Percentiles rank a stretch among this genome's conserved stretches.
These are phyloP conservation scores for Drosophila rufa DNA, from an alignment of 1,140 invertebrate genomes.

Conservation along the genomic window DNA sequence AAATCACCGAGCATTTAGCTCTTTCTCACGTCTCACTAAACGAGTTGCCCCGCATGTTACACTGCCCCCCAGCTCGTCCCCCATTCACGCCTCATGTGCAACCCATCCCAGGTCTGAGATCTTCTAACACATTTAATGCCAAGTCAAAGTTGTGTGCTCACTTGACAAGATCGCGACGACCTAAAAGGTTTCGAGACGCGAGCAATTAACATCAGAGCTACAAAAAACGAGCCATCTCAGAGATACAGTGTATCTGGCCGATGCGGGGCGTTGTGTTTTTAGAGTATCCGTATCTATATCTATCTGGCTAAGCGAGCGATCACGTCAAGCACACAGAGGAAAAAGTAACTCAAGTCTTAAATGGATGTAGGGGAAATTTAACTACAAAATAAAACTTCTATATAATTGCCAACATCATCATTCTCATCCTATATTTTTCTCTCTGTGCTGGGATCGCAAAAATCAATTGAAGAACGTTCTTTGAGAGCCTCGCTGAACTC, in stretches of 20 bases:
- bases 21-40: conserved; percentile 17
- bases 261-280: conserved; percentile 12
- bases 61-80: not conserved
- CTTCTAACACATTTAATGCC: conserved; percentile 70
- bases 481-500: conserved; percentile 11
- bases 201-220: conserved; percentile 68
- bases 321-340: conserved; percentile 50
- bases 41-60: conserved; percentile 14
- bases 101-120: conserved; percentile 11
- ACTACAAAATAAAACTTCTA: not conserved
- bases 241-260: conserved; percentile 26
- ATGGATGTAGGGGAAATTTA: not conserved
- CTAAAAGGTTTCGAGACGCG: conserved; percentile 49
- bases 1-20: conserved; percentile 23
- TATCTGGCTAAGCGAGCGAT: conserved; percentile 66
- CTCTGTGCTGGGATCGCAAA: conserved; percentile 47
- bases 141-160: conserved; percentile 54
- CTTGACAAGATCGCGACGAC: conserved; percentile 49
- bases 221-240: conserved; percentile 43
- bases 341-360: not conserved
- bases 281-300: conserved; percentile 40
- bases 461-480: conserved; percentile 71
- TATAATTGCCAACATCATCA: too few relatives aligned
- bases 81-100: conserved; percentile 9
- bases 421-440: not conserved